A percentile compares a stretch with the other conserved stretches of the same genome.
Evolutionary conservation across 2,888 invertebrate genomes (phyloP).

Genomic region (Escarpia spicata): DNA sequence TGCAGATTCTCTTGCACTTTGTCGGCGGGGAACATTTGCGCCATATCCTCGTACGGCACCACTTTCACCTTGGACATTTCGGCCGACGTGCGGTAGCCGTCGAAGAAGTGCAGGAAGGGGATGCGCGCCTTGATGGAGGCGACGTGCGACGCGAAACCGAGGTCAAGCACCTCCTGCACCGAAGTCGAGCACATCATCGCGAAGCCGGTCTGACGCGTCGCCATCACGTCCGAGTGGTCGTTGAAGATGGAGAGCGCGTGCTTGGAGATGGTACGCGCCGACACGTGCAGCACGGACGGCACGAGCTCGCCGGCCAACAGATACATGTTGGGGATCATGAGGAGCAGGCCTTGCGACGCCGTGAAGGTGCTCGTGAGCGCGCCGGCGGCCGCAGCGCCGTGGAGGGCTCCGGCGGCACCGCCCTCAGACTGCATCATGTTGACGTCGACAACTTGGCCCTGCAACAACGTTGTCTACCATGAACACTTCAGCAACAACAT

Average conservation of each 20-base stretch:
- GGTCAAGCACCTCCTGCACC: constrained; percentile 46
- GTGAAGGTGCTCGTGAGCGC: constrained; percentile 41
- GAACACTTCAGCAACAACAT: background rate
- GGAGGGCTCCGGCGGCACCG: constrained; percentile 43
- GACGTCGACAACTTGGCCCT: constrained; percentile 37
- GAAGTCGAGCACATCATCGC: constrained; percentile 42
- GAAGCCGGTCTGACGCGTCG: constrained; percentile 43
- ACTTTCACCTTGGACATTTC: constrained; percentile 42
- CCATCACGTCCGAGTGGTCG: constrained; percentile 47
- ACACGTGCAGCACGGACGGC: constrained; percentile 44
- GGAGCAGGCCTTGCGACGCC: constrained; percentile 42
- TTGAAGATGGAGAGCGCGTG: constrained; percentile 47
- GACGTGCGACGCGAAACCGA: constrained; percentile 42
- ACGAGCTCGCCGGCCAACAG: constrained; percentile 44
- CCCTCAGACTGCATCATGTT: constrained; percentile 46
- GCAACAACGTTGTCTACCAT: background rate
- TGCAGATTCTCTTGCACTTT: constrained; percentile 38
- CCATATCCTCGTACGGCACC: constrained; percentile 40
- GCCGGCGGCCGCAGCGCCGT: constrained; percentile 43
- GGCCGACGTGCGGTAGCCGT: constrained; percentile 44
- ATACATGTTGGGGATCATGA: constrained; percentile 47
- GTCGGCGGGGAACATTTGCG: constrained; percentile 38
- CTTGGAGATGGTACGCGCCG: constrained; percentile 43
- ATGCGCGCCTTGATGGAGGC: constrained; percentile 40
- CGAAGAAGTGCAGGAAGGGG: constrained; percentile 46